Evolutionary conservation across 2,113 vertebrate genomes (phyloP).

Genomic region (Danionella cerebrum): DNA sequence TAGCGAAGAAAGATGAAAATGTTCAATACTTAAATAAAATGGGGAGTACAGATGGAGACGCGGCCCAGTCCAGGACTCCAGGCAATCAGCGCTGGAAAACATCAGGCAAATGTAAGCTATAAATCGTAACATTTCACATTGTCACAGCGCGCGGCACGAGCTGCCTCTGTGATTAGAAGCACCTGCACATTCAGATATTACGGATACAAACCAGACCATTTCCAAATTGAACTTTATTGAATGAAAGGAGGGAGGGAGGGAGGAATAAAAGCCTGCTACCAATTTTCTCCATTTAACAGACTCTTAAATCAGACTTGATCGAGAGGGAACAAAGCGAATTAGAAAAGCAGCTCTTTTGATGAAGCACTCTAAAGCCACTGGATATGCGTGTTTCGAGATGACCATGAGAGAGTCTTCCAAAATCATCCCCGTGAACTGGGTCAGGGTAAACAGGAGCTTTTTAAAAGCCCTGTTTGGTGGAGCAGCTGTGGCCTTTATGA

Average conservation of each 20-base stretch:
- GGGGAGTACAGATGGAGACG: not conserved
- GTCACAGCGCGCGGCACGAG: not conserved
- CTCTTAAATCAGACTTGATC: conserved; percentile 25
- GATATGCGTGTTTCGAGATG: not conserved
- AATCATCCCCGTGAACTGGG: conserved; percentile 1
- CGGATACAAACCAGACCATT: conserved; percentile 27
- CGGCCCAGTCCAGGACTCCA: not conserved
- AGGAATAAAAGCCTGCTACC: conserved; percentile 29
- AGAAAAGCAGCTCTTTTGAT: conserved; percentile 3
- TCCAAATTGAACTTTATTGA: conserved; percentile 26
- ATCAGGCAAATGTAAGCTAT: conserved; percentile 14
- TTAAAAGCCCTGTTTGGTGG: conserved; percentile 63
- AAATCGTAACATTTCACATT: conserved; percentile 21
- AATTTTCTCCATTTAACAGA: conserved; percentile 11
- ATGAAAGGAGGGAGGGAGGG: conserved; percentile 24
- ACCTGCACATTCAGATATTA: not conserved
- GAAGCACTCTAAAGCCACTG: not conserved
- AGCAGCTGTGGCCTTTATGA: conserved; percentile 67
- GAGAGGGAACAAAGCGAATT: conserved; percentile 6
- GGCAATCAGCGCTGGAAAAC: not conserved
- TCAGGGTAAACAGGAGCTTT: conserved; percentile 46
- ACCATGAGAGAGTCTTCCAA: conserved; percentile 33
- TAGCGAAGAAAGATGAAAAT: conserved; percentile 28
- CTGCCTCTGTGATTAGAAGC: conserved; percentile 3
- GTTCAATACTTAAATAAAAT: not conserved